Conservation (phyloP, 2,113 vertebrate species). For the Gyps fulvus region DNA sequence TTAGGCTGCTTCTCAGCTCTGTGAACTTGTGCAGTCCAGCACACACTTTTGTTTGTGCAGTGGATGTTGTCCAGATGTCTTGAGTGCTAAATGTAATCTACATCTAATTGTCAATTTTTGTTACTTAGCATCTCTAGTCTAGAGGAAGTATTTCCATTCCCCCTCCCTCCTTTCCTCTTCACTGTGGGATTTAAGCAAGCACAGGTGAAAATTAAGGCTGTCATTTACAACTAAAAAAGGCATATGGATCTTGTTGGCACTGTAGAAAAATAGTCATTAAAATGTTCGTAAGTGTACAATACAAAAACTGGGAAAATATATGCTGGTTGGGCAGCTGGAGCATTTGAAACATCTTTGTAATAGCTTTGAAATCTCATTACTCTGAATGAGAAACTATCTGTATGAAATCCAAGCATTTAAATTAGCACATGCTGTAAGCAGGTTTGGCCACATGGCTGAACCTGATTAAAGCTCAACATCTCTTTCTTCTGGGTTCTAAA, state of each 20-base stretch:
- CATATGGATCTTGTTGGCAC: constrained; percentile 4
- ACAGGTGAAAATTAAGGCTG: constrained; percentile 42
- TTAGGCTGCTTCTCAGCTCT: neutral
- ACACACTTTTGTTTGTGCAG: neutral
- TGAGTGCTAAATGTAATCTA: neutral
- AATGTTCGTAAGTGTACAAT: constrained; percentile 33
- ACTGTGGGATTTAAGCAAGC: neutral
- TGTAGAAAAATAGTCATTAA: constrained; percentile 42
- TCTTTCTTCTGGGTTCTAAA: constrained; percentile 19
- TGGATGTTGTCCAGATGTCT: neutral
- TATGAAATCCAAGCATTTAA: constrained; percentile 53
- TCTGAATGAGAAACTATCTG: constrained; percentile 31
- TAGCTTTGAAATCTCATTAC: constrained; percentile 55
- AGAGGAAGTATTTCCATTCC: neutral
- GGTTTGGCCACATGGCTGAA: constrained; percentile 32
- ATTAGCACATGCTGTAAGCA: constrained; percentile 45
- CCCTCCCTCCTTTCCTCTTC: neutral
- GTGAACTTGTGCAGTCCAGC: neutral
- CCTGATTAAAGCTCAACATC: constrained; percentile 16
- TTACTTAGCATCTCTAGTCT: neutral
- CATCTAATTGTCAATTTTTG: neutral
- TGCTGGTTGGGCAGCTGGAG: constrained; percentile 33
- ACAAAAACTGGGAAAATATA: constrained; percentile 19
- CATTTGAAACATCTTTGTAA: constrained; percentile 48
- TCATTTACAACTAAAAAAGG: neutral